Conservation (phyloP, 2,888 invertebrate species). For the Oscheius sp. region DNA sequence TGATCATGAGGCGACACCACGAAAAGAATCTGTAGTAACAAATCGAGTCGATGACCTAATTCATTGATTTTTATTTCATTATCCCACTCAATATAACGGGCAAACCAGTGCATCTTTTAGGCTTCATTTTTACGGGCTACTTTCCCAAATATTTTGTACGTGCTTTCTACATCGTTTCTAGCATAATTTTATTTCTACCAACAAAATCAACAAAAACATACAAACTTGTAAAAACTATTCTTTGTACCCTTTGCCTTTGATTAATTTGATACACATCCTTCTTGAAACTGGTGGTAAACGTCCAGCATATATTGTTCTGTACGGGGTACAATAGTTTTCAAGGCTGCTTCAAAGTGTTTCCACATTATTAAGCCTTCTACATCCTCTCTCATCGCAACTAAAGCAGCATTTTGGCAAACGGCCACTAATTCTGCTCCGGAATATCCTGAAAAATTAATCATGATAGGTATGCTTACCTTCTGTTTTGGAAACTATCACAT, state of each 20-base stretch:
- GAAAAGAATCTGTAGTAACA: slow-evolving; percentile 8
- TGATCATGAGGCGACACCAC: slow-evolving; percentile 53
- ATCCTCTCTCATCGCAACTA: slow-evolving; percentile 50
- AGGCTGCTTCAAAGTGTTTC: slow-evolving; percentile 47
- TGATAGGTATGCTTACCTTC: slow-evolving; percentile 26
- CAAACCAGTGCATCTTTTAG: slow-evolving; percentile 3
- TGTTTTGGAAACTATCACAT: slow-evolving; percentile 35
- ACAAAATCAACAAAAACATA: slow-evolving; percentile 1
- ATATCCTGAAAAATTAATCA: slow-evolving; percentile 38
- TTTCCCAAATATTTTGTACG: slow-evolving; percentile 5
- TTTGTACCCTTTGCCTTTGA: not conserved
- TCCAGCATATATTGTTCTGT: slow-evolving; percentile 56
- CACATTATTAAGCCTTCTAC: slow-evolving; percentile 42
- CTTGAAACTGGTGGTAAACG: slow-evolving; percentile 56
- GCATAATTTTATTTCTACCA: not conserved
- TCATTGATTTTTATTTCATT: not conserved
- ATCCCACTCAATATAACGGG: slow-evolving; percentile 8
- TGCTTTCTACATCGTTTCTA: slow-evolving; percentile 8
- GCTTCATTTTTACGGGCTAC: slow-evolving; percentile 20
- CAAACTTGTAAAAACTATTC: not conserved
- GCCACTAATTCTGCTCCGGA: slow-evolving; percentile 85
- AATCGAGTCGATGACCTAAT: slow-evolving; percentile 18
- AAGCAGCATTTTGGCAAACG: slow-evolving; percentile 85
- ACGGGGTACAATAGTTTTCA: slow-evolving; percentile 49
- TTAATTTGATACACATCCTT: slow-evolving; percentile 35